A percentile compares a stretch with the other conserved stretches of the same genome.
Evolutionary conservation across 2,797 vertebrate species (phyloP).

Genomic region (Petrocephalus schoutedeni): DNA sequence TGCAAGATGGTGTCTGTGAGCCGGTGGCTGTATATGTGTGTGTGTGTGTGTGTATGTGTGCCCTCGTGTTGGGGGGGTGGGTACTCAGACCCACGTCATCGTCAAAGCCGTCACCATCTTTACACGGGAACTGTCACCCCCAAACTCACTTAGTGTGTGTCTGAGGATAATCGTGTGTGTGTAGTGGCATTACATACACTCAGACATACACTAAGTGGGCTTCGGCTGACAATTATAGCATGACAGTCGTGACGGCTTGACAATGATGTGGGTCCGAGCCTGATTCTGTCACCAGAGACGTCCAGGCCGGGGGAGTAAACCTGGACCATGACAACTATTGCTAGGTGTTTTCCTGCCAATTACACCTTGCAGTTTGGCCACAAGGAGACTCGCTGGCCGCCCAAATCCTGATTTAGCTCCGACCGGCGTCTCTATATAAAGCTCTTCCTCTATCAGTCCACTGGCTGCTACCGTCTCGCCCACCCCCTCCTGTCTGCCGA

Average conservation of each 20-base stretch:
- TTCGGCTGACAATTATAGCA: background rate
- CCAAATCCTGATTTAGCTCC: background rate
- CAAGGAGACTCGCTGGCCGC: background rate
- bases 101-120: background rate
- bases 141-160: background rate
- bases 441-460: background rate
- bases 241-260: background rate
- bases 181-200: background rate
- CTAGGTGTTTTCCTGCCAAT: constrained; percentile 35
- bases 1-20: background rate
- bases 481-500: background rate
- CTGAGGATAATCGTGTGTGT: background rate
- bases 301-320: constrained; percentile 59
- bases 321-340: constrained; percentile 18
- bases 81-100: background rate
- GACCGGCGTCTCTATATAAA: background rate
- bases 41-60: background rate
- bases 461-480: background rate
- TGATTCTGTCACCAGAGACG: constrained; percentile 22
- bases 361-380: background rate
- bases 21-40: background rate
- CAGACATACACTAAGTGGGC: background rate
- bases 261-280: background rate
- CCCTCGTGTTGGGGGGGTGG: background rate
- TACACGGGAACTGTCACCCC: background rate